Base-by-base conservation (phyloP, 1,140 invertebrate species). In the Papilio aristodemus region DNA sequence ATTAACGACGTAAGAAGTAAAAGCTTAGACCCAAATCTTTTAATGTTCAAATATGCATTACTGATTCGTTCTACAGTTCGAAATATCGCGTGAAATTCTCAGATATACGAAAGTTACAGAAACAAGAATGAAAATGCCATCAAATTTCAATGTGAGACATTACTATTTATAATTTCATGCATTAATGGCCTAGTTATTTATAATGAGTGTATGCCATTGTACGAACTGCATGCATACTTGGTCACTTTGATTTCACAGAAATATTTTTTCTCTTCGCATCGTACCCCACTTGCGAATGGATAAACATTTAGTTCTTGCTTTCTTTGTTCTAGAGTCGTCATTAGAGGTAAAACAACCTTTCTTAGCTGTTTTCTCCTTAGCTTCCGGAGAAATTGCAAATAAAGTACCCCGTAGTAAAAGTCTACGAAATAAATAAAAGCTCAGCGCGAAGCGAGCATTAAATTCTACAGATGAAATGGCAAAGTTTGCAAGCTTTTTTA, bases 281-380 rank as follows among this genome's bases (percentile, higher is more conserved):
- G 9, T 54, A 13, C 14, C 46, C 11, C 46, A 25, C 46, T 54
- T 54, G 19, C 19, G 46, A 54, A 54, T 54, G 46, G 46, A 54
- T 54, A 54, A 54, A 54, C 46, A 54, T 54, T 54, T 54, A 54
- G 46, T 54, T 54, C 19, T 4, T 11, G 46, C 19, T 54, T 54
- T 54, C 46, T 54, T 54, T 54, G 46, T 54, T 54, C 46, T 54
- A 54, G 46, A 54, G 46, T 54, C 46, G 46, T 54, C 46, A 54
- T 54, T 54, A 54, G 46, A 54, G 46, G 46, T 54, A 54, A 54
- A 54, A 54, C 46, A 54, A 54, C 17, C 46, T 54, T 54, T 54
- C 46, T 54, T 54, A 54, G 46, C 46, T 54, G 46, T 54, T 54
- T 25, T 54, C 46, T 54, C 46, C 46, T 54, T 54, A 54, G 46